A percentile compares a stretch with the other conserved stretches of the same genome.
These are phyloP conservation scores for Chondrosia reniformis DNA, from an alignment of 37 sponge, comb jelly and placozoan species.

Conservation along the genomic window DNA sequence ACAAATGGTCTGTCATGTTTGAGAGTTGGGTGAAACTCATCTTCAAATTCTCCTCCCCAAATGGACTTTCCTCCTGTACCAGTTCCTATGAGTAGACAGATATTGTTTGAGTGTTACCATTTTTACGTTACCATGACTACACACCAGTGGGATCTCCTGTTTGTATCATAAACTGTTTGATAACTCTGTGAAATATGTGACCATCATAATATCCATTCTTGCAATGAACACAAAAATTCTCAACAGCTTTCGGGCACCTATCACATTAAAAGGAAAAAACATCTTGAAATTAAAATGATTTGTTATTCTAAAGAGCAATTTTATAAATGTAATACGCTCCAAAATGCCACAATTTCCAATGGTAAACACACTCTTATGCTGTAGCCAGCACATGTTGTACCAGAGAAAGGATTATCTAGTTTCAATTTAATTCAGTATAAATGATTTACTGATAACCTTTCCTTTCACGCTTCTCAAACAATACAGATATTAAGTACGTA, in stretches of 20 bases:
- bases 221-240: constrained; percentile 93
- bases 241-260: constrained; percentile 92
- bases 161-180: constrained; percentile 97
- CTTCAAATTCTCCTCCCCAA: constrained; percentile 97
- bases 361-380: too few relatives aligned
- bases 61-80: constrained; percentile 96
- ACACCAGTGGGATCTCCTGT: constrained; percentile 95
- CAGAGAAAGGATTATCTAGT: too few relatives aligned
- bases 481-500: background rate
- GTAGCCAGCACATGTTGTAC: too few relatives aligned
- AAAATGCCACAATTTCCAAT: too few relatives aligned
- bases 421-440: too few relatives aligned
- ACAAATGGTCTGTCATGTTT: constrained; percentile 92
- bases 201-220: constrained; percentile 89
- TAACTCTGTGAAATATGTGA: constrained; percentile 91
- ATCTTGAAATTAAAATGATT: too few relatives aligned
- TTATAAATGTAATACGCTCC: too few relatives aligned
- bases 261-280: background rate
- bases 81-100: constrained; percentile 47
- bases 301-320: too few relatives aligned
- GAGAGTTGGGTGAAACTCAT: constrained; percentile 88
- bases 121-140: background rate
- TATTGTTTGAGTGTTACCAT: background rate
- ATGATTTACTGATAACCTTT: too few relatives aligned
- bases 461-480: too few relatives aligned